Evolutionary conservation across 2,113 vertebrate species (phyloP).

Genomic region (Haplochromis vanheusdeni): DNA sequence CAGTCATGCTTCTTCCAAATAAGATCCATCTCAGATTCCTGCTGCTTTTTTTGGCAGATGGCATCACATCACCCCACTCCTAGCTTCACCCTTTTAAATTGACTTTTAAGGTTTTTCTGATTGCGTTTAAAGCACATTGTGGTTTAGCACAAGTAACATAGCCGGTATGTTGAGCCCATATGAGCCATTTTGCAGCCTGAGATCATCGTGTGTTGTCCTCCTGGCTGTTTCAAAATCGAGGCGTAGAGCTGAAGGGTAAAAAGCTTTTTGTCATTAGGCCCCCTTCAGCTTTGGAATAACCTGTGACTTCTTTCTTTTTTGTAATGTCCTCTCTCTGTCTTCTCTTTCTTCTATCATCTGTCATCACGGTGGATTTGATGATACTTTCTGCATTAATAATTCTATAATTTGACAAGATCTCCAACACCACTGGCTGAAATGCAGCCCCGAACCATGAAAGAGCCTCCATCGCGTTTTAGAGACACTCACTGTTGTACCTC

Average conservation of each 20-base stretch:
- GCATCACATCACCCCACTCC: neutral
- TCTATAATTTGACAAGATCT: neutral
- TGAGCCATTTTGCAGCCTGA: neutral
- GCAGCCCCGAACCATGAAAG: neutral
- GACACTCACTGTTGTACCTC: neutral
- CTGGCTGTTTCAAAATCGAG: neutral
- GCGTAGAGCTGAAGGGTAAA: neutral
- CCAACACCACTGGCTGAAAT: neutral
- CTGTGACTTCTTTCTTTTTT: neutral
- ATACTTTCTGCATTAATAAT: neutral
- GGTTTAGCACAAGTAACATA: neutral
- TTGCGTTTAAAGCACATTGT: neutral
- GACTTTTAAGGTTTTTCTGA: neutral
- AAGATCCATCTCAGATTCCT: neutral
- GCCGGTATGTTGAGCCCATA: neutral
- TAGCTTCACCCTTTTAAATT: neutral
- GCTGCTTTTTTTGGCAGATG: neutral
- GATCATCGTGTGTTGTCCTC: neutral
- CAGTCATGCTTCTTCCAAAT: neutral
- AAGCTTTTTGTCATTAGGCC: neutral
- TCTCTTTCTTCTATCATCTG: neutral
- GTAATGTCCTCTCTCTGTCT: neutral
- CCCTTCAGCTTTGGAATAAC: neutral
- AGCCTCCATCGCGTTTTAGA: neutral
- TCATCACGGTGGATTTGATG: neutral